A percentile compares a stretch with the other conserved stretches of the same genome.
These are phyloP conservation scores for Platysternon megacephalum DNA, from an alignment of 2,113 vertebrate species.

Conservation along the genomic window DNA sequence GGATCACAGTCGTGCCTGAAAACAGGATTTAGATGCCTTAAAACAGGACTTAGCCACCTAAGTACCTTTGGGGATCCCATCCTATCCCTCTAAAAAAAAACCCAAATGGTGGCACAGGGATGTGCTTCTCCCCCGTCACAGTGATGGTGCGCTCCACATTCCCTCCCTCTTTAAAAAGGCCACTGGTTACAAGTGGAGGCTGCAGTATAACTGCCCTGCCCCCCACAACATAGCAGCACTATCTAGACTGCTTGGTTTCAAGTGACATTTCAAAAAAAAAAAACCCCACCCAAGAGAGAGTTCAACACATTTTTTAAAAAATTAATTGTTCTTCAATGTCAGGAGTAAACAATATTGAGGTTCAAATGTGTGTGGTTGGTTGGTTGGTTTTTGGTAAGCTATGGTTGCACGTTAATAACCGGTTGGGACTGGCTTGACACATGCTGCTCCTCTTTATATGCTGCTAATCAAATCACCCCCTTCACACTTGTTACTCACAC, in stretches of 20 bases:
- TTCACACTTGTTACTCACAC: background rate
- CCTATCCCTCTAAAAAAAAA: background rate
- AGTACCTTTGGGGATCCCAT: rapidly evolving
- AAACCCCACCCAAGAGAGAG: too few species aligned
- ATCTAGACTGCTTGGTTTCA: background rate
- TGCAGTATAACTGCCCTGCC: background rate
- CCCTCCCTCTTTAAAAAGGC: background rate
- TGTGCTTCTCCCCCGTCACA: background rate
- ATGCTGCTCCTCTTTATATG: background rate
- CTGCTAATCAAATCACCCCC: background rate
- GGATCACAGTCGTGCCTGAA: too few species aligned
- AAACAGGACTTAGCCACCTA: background rate
- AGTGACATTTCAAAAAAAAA: background rate
- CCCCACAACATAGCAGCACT: background rate
- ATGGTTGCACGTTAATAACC: background rate
- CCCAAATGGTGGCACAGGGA: rapidly evolving
- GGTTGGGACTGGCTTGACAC: background rate
- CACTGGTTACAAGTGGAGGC: background rate
- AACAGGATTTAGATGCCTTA: too few species aligned
- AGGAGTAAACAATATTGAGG: background rate
- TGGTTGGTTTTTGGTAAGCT: background rate
- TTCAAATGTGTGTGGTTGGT: background rate
- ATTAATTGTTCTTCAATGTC: background rate
- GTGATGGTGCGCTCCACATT: background rate
- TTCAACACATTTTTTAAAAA: background rate